Base-by-base conservation (phyloP, 2,113 vertebrate genomes). In the Eptesicus fuscus region DNA sequence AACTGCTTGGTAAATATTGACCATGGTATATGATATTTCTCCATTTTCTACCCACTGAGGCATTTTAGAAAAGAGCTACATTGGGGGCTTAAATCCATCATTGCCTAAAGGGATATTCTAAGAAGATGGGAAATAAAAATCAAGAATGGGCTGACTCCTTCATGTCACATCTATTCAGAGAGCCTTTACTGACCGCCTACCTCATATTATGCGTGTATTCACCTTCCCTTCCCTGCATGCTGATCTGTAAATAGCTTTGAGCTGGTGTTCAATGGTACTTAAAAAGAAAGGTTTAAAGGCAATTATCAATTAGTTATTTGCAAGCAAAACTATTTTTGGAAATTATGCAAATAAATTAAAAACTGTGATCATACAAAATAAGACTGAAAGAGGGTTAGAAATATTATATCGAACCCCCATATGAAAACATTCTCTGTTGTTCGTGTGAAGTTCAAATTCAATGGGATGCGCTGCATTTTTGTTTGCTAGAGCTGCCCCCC, bases 321-420 rank as follows among this genome's bases (percentile, higher is more conserved):
- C 56, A 92, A 83, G 44, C 42, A 85, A 93, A 95, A 82, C 3
- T 78, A 88, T 51, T 77, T 28, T 51, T 18, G n/a, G 28, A 80
- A 95, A 89, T 80, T 63, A 53, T 70, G 65, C 49, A 93, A 94
- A 83, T 88, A 65, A 76, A 95, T 44, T 42, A 74, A 83, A 76
- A 94, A 40, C 65, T 79, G 65, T 74, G 37, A 37, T 79, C 13
- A 79, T 30, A 76, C 9, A 61, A 91, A 92, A 84, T 61, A 79
- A 93, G 91, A 16, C 18, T 90, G 85, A 95, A 82, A 77, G 16
- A 35, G 20, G 7, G 13, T 79, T 59, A 56, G 17, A 89, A 44
- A 79, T 73, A 78, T n/a, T 90, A 22, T 17, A 71, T 17, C 5
- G 4, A 42, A 37, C 32, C 37, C 17, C 61, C 25, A 42, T 2